Evolutionary conservation across 2,888 invertebrate genomes (phyloP), one percentile per base, ranked within the genome.

Genomic region (Portevinia maculata): DNA sequence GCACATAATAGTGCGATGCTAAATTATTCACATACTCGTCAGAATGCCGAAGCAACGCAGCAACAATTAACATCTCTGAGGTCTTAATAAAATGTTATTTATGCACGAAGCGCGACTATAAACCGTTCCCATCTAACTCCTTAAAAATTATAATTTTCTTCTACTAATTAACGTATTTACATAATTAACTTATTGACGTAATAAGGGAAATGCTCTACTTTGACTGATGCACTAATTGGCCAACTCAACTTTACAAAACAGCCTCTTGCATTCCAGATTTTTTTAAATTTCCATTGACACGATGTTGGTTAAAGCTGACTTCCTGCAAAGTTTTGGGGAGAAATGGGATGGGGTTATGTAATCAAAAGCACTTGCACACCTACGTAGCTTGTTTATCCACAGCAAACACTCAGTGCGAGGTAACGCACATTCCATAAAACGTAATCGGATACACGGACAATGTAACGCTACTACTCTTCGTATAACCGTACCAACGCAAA

Each of bases 401-500:
- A 28, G 28, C 11, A 48, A 24, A 28, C 48, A 19, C 9, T 28
- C 17, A 50, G 15, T 52, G 57, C 55, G 30, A 34, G 4, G 13
- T 34, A 65, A 57, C 46, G 21, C 73, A 48, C 67, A 79, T 81
- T 75, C 70, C 75, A 55, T 75, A 46, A 53, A 55, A 41, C 59
- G 79, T 69, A 75, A 81, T 70, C 69, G 30, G 62, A 75, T 74
- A 74, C 62, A 15, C 15, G 19, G 24, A 46, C 11, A 37, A 37
- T 15, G 13, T 5, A 30, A 32, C 24, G 21, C 8, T 52, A 64
- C 37, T 21, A 65, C 44, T 52, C 37, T 7, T 24, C 32, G 19
- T 15, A 65, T 60, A 83, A 76, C 76, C 53, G 76, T 71, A 67
- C 46, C 37, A 46, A 60, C 59, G 65, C 71, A 71, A 83, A 83